phyloP scores from a whole-genome alignment of 2,113 vertebrate genomes.

The Pontoporia blainvillei region DNA sequence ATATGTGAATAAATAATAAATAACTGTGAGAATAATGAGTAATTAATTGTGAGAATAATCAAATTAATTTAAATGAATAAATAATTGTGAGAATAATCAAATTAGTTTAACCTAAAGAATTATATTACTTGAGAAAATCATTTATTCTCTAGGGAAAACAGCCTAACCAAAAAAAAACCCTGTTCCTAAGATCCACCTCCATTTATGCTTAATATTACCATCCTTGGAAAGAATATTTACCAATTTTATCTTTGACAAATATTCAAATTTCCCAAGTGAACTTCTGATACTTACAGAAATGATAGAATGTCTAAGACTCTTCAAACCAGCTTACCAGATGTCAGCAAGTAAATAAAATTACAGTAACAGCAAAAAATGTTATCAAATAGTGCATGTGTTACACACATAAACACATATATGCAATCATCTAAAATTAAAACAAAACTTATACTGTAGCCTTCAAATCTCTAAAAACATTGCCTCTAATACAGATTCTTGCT shows the following conservation, averaged over 20 bases:
- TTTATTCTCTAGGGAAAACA: constrained; percentile 16
- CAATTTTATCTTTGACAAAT: constrained; percentile 39
- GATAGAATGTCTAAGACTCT: neutral
- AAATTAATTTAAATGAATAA: constrained; percentile 29
- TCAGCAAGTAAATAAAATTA: constrained; percentile 28
- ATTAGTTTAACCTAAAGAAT: neutral
- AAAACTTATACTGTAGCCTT: neutral
- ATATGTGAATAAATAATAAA: neutral
- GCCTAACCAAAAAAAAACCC: neutral
- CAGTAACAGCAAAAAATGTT: neutral
- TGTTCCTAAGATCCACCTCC: neutral
- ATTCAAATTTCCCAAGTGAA: neutral
- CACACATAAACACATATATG: neutral
- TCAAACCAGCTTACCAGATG: constrained; percentile 4
- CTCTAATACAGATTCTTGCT: constrained; percentile 24
- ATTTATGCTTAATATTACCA: constrained; percentile 16
- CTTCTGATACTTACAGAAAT: constrained; percentile 10
- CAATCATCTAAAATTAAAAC: constrained; percentile 23
- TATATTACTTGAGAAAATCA: constrained; percentile 31
- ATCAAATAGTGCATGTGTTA: neutral
- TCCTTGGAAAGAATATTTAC: constrained; percentile 12
- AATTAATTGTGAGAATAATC: constrained; percentile 6
- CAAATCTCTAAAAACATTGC: constrained; percentile 3
- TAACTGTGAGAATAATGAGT: neutral
- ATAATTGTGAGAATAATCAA: constrained; percentile 39